phyloP scores from a whole-genome alignment of 2,888 invertebrate genomes.

The Eristalis pertinax region DNA sequence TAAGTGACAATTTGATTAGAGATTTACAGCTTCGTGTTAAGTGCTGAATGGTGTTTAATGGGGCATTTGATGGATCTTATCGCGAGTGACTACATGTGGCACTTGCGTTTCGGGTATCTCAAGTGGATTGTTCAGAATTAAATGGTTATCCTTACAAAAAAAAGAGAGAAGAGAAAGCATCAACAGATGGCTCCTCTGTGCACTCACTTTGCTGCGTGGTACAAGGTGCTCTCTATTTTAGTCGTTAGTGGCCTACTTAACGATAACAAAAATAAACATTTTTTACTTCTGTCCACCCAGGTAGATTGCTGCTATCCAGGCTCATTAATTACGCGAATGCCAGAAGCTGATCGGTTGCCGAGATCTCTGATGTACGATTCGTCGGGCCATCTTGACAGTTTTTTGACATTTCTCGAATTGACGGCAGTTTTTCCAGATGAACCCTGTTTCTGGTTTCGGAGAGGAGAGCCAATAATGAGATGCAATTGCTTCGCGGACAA shows the following conservation, averaged over 20 bases:
- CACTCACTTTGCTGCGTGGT: neutral
- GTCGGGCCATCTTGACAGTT: too few relatives aligned
- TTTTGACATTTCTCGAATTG: too few relatives aligned
- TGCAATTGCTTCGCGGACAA: too few relatives aligned
- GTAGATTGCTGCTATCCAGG: too few relatives aligned
- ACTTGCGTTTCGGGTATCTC: neutral
- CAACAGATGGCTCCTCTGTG: neutral
- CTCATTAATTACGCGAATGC: too few relatives aligned
- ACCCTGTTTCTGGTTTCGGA: too few relatives aligned
- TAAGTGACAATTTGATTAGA: conserved; percentile 57
- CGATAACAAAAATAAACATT: too few relatives aligned
- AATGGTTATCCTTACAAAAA: neutral
- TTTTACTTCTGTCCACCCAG: too few relatives aligned
- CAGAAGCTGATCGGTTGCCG: too few relatives aligned
- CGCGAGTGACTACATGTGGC: conserved; percentile 25
- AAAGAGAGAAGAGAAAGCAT: neutral
- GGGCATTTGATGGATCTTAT: conserved; percentile 45
- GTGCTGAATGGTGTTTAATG: conserved; percentile 64
- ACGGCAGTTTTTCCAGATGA: too few relatives aligned
- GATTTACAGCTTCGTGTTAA: conserved; percentile 38
- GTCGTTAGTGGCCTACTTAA: neutral
- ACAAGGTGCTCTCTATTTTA: neutral
- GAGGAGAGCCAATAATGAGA: too few relatives aligned
- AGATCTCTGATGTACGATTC: too few relatives aligned
- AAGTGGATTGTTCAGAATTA: neutral